Evolutionary conservation across 2,113 vertebrate genomes (phyloP), one percentile per base, ranked within the genome.

Genomic region (Tychaedon coryphoeus): DNA sequence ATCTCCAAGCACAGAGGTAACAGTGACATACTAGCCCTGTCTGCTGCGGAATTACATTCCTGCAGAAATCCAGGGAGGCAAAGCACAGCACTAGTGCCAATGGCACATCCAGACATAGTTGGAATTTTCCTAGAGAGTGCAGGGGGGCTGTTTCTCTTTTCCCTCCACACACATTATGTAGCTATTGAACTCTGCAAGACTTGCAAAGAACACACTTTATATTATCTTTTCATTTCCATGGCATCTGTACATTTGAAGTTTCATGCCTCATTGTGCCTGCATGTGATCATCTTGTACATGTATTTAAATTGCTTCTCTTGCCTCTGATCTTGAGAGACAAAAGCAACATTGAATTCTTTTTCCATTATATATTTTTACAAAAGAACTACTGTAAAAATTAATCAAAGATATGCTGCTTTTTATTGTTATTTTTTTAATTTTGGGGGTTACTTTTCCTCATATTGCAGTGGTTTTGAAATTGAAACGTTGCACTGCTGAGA

Each of bases 401-500:
- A 93, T 94, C 85, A 90, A 87, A 94, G 86, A 88, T 95, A 89
- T 71, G 62, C 75, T 58, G 75, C 25, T 47, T 95, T 86, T 94
- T 96, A 91, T 84, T 96, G 90, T 84, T 96, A 53, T 88, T 95
- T 95, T 96, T 94, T 89, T 66, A 60, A 92, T 96, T 89, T 88
- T 42, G 13, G 64, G 92, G 84, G 92, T 86, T 96, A 86, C 92
- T 97, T 97, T 97, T 86, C 96, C 95, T 98, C 96, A 95, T 96
- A 82, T 92, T 93, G 96, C 95, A 97, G 86, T 5, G 94, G 96
- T 97, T 97, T 98, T 96, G 98, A 98, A 98, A 97, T 88, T 98
- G 98, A 99, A 99, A 99, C 97, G 97, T 97, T 96, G 99, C 98
- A 99, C 99, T 98, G 99, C 99, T 99, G 99, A 99, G 99, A 99